These are phyloP conservation scores for Heterocephalus glaber DNA, from an alignment of 2,113 vertebrate genomes.

Conservation along the genomic window DNA sequence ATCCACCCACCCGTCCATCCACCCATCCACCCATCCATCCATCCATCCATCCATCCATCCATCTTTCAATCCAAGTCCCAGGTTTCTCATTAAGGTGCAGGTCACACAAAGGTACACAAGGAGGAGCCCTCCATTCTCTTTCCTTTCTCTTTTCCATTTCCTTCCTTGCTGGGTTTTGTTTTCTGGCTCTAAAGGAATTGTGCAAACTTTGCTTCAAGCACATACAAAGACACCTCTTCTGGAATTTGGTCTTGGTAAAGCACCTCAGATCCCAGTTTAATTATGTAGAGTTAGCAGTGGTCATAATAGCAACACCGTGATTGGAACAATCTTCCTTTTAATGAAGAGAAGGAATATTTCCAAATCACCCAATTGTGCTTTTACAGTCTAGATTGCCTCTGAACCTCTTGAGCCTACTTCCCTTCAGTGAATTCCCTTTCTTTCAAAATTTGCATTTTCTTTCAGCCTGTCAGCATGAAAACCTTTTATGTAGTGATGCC, in stretches of 20 bases:
- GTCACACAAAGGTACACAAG: not conserved
- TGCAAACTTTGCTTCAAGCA: not conserved
- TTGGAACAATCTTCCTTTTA: constrained; percentile 43
- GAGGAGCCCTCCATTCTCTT: not conserved
- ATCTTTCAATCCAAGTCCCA: not conserved
- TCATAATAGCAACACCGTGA: constrained; percentile 19
- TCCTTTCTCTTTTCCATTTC: not conserved
- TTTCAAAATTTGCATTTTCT: constrained; percentile 66
- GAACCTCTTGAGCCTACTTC: not conserved
- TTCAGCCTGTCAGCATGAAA: constrained; percentile 69
- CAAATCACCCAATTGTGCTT: not conserved
- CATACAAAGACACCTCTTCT: not conserved
- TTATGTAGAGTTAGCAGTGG: not conserved
- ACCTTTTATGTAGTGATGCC: constrained; percentile 33
- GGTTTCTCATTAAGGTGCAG: not conserved
- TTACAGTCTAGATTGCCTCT: not conserved
- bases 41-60: not conserved
- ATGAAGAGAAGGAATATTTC: constrained; percentile 34
- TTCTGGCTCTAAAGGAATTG: constrained; percentile 2
- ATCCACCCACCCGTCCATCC: not conserved
- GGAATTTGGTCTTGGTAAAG: not conserved
- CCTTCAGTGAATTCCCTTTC: not conserved
- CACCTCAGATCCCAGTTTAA: constrained; percentile 29
- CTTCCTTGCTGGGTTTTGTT: not conserved
- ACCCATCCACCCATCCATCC: not conserved